These are phyloP conservation scores for Zoanthus solanderi DNA, from an alignment of 92 coral and sea anemone genomes.

Conservation along the genomic window DNA sequence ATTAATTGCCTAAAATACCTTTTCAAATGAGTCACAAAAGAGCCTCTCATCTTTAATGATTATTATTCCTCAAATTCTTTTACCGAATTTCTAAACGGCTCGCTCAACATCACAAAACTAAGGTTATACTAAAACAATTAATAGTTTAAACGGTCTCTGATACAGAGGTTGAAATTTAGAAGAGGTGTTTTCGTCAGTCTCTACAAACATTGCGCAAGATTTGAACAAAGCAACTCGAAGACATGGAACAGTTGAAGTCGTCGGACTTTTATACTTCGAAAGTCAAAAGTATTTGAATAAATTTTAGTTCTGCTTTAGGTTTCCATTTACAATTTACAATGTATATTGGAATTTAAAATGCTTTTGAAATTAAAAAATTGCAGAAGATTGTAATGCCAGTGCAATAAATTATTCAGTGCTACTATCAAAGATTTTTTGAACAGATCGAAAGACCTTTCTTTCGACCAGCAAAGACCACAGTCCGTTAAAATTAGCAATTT, in stretches of 20 bases:
- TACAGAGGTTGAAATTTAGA: neutral
- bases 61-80: conserved; percentile 41
- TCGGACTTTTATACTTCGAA: neutral
- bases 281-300: neutral
- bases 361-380: neutral
- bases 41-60: conserved; percentile 12
- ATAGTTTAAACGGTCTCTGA: neutral
- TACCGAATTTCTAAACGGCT: conserved; percentile 5
- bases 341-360: neutral
- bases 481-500: neutral
- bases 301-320: neutral
- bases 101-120: neutral
- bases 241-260: neutral
- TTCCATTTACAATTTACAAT: neutral
- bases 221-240: conserved; percentile 34
- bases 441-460: conserved; percentile 48
- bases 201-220: conserved; percentile 10
- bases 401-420: conserved; percentile 27
- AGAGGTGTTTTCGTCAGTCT: neutral
- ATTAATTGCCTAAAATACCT: conserved; percentile 73
- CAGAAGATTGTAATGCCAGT: neutral
- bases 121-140: neutral
- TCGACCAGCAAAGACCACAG: neutral
- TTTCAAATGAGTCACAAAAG: conserved; percentile 69
- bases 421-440: conserved; percentile 36